Base-by-base conservation (phyloP, 53 echinoderm and acorn worm species). In the Holothuria scabra region DNA sequence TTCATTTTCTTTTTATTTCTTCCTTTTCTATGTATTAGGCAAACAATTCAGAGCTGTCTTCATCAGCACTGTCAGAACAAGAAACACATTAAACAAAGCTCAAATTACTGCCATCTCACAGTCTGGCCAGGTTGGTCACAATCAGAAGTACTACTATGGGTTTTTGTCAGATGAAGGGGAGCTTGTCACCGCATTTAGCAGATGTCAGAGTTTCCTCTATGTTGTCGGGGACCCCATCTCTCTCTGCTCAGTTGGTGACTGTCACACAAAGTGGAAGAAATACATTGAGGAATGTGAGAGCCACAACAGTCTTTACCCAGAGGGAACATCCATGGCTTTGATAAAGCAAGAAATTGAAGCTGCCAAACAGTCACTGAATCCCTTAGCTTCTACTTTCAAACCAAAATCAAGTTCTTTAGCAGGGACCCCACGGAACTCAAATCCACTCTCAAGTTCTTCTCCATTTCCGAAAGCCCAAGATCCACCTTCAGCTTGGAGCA, bases 1-100 rank as follows among this genome's bases (percentile, higher is more conserved):
- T n/a, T n/a, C n/a, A n/a, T n/a, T n/a, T n/a, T n/a, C n/a, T n/a
- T n/a, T n/a, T 52, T 52, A 2, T 52, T 3, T 52, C 18, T 52
- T 14, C 67, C 44, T 86, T 61, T 84, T 57, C 60, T 24, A 52
- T 26, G 55, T 30, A 68, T 61, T 87, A 97, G 97, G 97, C 8
- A 92, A 94, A 78, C 92, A 97, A 79, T 97, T 89, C 80, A 87
- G 97, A n/a, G 94, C 94, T 12, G 85, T 97, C 18, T 87, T 94
- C 60, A 97, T 97, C 87, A 94, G 94, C 55, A 94, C 94, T n/a
- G 94, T 97, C 19, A 84, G 92, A 14, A 94, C 97, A 5, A 83
- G 90, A 18, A 71, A 66, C 41, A 92, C 90, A 29, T 67, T 94
- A 60, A 86, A 88, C 69, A 92, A 87, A 56, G 85, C 92, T 8